These are phyloP conservation scores for Gymnobelideus leadbeateri DNA, from an alignment of 2,113 vertebrate genomes.

Conservation along the genomic window DNA sequence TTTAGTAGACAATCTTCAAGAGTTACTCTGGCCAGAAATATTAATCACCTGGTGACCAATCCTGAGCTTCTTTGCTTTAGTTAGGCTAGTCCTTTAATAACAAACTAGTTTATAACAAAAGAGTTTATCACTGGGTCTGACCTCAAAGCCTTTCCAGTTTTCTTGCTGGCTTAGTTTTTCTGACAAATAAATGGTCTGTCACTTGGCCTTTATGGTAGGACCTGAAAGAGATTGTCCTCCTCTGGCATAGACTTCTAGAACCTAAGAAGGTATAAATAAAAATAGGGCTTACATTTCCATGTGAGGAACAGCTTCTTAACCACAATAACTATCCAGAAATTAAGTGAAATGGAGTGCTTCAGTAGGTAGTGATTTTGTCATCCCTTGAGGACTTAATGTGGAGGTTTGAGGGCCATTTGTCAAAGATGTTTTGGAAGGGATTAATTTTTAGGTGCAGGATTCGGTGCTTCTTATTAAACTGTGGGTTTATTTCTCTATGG, in stretches of 20 bases:
- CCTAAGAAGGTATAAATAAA: neutral
- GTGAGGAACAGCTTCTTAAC: neutral
- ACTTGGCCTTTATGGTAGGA: neutral
- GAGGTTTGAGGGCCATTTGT: neutral
- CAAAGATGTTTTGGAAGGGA: neutral
- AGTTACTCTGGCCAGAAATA: neutral
- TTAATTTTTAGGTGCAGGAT: neutral
- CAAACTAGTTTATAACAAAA: neutral
- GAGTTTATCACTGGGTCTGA: neutral
- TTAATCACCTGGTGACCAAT: neutral
- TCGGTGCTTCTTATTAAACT: no score
- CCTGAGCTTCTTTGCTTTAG: neutral
- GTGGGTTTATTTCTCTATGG: no score
- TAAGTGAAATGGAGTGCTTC: neutral
- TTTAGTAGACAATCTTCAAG: neutral
- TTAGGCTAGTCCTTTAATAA: neutral
- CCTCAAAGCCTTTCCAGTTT: neutral
- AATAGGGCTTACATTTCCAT: neutral
- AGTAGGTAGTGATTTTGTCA: neutral
- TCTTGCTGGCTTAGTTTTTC: neutral
- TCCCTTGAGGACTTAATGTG: neutral
- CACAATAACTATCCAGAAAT: neutral
- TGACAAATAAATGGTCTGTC: neutral
- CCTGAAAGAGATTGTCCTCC: neutral
- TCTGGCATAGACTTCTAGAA: neutral